A percentile compares a stretch with the other conserved stretches of the same genome.
Evolutionary conservation across 2,888 invertebrate genomes (phyloP).

Genomic region (Adineta ricciae): DNA sequence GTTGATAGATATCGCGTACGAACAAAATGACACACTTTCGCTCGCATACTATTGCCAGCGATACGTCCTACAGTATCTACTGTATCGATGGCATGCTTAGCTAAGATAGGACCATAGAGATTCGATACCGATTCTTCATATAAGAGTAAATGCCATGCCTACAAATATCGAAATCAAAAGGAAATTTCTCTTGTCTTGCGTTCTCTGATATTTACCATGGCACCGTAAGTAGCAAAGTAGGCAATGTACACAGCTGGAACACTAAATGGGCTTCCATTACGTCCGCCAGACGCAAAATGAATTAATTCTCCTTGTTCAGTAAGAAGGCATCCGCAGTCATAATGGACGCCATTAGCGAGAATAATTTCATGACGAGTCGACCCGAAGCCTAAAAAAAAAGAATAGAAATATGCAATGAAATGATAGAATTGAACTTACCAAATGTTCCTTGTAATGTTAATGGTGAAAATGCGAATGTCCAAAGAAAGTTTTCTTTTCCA

Average conservation of each 20-base stretch:
- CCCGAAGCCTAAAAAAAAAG: not conserved
- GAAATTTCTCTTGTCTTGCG: not conserved
- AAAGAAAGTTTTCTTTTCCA: not conserved
- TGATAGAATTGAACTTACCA: not conserved
- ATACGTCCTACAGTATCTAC: too few species aligned
- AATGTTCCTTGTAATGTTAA: not conserved
- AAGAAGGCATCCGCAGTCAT: not conserved
- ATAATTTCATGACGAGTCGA: not conserved
- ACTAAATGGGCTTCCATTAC: not conserved
- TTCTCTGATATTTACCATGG: not conserved
- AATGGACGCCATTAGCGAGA: not conserved
- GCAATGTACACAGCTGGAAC: not conserved
- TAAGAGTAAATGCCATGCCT: not conserved
- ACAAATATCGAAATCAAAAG: too few species aligned
- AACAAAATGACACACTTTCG: not conserved
- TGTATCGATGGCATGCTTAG: not conserved
- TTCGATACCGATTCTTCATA: not conserved
- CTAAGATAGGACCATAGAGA: not conserved
- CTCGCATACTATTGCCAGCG: not conserved
- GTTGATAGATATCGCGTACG: not conserved
- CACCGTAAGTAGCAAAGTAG: not conserved
- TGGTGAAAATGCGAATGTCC: constrained; percentile 6
- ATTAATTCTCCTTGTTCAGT: not conserved
- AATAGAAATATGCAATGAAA: not conserved
- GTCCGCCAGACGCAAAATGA: not conserved